Conservation (phyloP, 2,113 vertebrate species). For the Lota lota region DNA sequence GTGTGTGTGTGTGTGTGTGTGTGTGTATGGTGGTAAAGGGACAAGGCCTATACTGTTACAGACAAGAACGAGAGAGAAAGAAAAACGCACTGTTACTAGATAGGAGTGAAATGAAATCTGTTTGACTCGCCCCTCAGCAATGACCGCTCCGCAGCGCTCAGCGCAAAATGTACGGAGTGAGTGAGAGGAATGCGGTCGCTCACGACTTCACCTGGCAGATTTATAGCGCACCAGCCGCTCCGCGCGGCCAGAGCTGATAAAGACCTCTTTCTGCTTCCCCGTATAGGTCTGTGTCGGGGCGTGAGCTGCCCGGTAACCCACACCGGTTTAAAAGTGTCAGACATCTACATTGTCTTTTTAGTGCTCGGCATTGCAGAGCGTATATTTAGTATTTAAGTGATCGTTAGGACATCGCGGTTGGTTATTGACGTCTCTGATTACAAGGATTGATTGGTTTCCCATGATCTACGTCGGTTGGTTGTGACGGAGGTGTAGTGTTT, state of each 20-base stretch:
- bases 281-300: slow-evolving; percentile 14
- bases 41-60: slow-evolving; percentile 73
- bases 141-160: slow-evolving; percentile 53
- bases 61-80: slow-evolving; percentile 50
- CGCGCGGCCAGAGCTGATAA: slow-evolving; percentile 37
- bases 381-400: too few relatives aligned
- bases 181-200: slow-evolving; percentile 59
- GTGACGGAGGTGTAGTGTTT: not conserved
- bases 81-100: slow-evolving; percentile 73
- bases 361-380: not conserved
- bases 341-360: slow-evolving; percentile 27
- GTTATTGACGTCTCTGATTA: too few relatives aligned
- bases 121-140: slow-evolving; percentile 70
- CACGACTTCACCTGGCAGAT: slow-evolving; percentile 55
- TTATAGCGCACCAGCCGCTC: slow-evolving; percentile 45
- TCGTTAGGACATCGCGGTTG: too few relatives aligned
- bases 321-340: slow-evolving; percentile 24
- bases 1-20: too few relatives aligned
- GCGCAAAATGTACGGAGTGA: slow-evolving; percentile 59
- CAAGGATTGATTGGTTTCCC: not conserved
- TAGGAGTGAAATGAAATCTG: slow-evolving; percentile 77
- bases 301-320: not conserved
- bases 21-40: slow-evolving; percentile 16
- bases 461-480: not conserved
- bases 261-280: slow-evolving; percentile 46